These are phyloP conservation scores for Sus scrofa DNA, from an alignment of 2,113 vertebrate genomes.

Conservation along the genomic window T2T-Sscrofa CM000816.6:89992001-89992500, in stretches of 20 bases:
- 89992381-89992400: neutral
- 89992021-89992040: neutral
- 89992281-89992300: neutral
- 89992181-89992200: rapidly evolving
- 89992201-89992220: rapidly evolving
- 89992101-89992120: neutral
- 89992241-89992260: neutral
- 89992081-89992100: too few species aligned
- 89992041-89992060: neutral
- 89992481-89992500: neutral
- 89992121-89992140: neutral
- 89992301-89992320: too few species aligned
- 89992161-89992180: neutral
- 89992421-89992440: neutral
- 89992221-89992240: neutral
- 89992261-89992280: neutral
- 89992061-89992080: neutral
- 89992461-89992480: neutral
- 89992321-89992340: neutral
- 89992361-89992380: neutral
- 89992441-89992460: rapidly evolving
- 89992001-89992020: neutral
- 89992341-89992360: neutral
- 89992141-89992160: rapidly evolving
- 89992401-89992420: neutral